Evolutionary conservation across 2,888 invertebrate genomes (phyloP).

Genomic region (Drosophila formosana): DNA sequence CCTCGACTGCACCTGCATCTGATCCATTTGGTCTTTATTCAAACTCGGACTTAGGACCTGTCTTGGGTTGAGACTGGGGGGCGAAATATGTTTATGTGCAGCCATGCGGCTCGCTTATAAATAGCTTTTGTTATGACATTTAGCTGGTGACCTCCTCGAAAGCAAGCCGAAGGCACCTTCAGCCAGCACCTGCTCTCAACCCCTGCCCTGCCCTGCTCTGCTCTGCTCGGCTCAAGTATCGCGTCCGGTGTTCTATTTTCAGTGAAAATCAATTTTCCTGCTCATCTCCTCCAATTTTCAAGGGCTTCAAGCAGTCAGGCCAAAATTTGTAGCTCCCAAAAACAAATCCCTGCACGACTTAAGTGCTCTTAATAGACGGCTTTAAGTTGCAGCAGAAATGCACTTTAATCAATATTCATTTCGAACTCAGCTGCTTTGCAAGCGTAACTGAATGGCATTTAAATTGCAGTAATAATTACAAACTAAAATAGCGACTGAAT

Average conservation of each 20-base stretch:
- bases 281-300: conserved; percentile 10
- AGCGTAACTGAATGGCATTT: too few species aligned
- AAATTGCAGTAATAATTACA: too few species aligned
- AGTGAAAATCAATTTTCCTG: conserved; percentile 49
- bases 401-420: too few species aligned
- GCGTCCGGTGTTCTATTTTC: conserved; percentile 46
- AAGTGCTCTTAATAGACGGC: background rate
- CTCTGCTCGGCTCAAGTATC: conserved; percentile 1
- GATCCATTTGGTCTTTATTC: background rate
- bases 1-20: conserved; percentile 3
- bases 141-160: conserved; percentile 57
- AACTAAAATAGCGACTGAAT: too few species aligned
- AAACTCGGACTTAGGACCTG: conserved; percentile 10
- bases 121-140: conserved; percentile 79
- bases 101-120: conserved; percentile 61
- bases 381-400: background rate
- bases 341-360: too few species aligned
- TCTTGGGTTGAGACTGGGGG: background rate
- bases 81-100: conserved; percentile 47
- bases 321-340: too few species aligned
- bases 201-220: background rate
- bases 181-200: conserved; percentile 6
- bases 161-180: conserved; percentile 9
- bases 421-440: too few species aligned
- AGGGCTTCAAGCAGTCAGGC: background rate